Evolutionary conservation across 2,888 invertebrate genomes (phyloP), one percentile per base, ranked within the genome.

Genomic region (Epirrhoe tristata): DNA sequence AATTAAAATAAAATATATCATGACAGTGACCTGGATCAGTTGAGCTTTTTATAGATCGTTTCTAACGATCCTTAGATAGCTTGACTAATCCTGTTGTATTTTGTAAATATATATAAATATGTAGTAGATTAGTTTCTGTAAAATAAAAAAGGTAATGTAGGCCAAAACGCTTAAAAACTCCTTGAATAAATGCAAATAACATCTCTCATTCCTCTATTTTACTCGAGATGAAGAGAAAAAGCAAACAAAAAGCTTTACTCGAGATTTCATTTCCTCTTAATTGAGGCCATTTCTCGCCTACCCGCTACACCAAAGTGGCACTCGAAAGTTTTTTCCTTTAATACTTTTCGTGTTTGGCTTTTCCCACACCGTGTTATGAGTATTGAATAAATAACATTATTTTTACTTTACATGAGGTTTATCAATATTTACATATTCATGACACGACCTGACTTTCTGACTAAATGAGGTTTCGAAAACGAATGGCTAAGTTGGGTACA

Each of bases 261-360:
- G 48, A 62, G 63, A 66, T 71, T 71, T 71, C 54, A 66, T 71
- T 67, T 67, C 57, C 63, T 66, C 63, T 61, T 68, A 70, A 70
- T 71, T 69, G 66, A 56, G 12, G 50, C 62, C 53, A 57, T 68
- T 71, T 71, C 56, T 50, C 64, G 62, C 64, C 64, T 53, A 5
- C 58, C 54, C 67, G 39, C 63, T 63, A 67, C 67, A 63, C 48
- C 61, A 66, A 67, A 68, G 68, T 54, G 62, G 55, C 57, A 64
- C 62, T 71, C 66, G 55, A 62, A 68, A 64, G 57, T 58, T 66
- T 62, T 68, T 69, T 61, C 58, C 54, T 66, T 59, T 56, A 63
- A 36, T 63, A 63, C 54, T 52, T 58, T 58, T 61, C 55, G 39
- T 58, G 54, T 39, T 58, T 36, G 32, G 32, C 48, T 56, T 66